These are phyloP conservation scores for Nylanderia fulva DNA, from an alignment of 1,140 invertebrate species.

Conservation along the genomic window DNA sequence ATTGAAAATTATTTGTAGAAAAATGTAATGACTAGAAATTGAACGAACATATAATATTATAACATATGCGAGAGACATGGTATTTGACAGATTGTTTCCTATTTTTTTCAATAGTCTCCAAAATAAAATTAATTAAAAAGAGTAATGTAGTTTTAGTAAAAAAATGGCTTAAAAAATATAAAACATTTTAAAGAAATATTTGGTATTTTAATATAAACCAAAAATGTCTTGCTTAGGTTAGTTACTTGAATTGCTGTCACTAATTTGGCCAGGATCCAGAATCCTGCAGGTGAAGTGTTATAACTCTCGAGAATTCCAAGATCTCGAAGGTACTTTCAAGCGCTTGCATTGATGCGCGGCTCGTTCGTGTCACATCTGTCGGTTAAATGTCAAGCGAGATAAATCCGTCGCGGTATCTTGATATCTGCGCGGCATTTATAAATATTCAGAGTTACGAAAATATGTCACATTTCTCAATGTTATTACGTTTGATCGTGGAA, in stretches of 20 bases:
- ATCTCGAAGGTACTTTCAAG: neutral
- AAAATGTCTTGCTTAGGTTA: neutral
- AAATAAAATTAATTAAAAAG: neutral
- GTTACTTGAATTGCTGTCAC: neutral
- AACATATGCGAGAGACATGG: neutral
- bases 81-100: neutral
- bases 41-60: neutral
- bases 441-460: slow-evolving; percentile 57
- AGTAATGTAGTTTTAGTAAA: no score
- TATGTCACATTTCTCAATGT: slow-evolving; percentile 1
- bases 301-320: slow-evolving; percentile 19
- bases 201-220: neutral
- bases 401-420: neutral
- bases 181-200: neutral
- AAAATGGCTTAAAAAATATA: neutral
- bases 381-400: slow-evolving; percentile 59
- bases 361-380: neutral
- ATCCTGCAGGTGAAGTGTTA: neutral
- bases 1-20: slow-evolving; percentile 3
- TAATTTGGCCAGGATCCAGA: neutral
- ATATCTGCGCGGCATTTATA: slow-evolving; percentile 35
- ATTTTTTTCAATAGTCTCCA: neutral
- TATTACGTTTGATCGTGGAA: neutral
- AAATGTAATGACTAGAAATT: neutral
- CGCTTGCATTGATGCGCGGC: slow-evolving; percentile 1